Base-by-base conservation (phyloP, 2,797 vertebrate species). In the Bovichtus diacanthus region DNA sequence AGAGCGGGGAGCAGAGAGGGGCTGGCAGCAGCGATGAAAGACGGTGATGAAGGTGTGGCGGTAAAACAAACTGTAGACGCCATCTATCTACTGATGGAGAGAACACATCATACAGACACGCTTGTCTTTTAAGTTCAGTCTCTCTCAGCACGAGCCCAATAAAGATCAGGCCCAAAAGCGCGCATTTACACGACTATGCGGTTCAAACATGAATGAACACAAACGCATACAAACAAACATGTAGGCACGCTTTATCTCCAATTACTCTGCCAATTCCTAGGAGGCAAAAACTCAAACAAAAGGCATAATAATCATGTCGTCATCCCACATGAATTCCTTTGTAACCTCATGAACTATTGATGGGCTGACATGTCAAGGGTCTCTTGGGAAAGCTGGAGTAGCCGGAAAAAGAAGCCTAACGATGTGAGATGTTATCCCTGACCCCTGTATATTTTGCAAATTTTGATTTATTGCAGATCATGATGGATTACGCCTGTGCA, bases 21-120 rank as follows among this genome's bases (percentile, higher is more conserved):
- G 63, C 78, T 87, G 88, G 86, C 83, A 87, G 84, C 70, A 0
- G 46, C 50, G 88, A 89, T 90, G 87, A 91, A 92, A 90, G 90
- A 74, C 81, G 46, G 84, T 84, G 85, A 91, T 89, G 83, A 85
- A 90, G 90, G 91, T 74, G 84, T 69, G 18, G 65, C n/a, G 27
- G 87, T 84, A 84, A 88, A 91, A 82, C 71, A 79, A 78, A 84
- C 74, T 38, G 87, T 60, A 80, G 82, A 89, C 79, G 76, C 88
- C 89, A 88, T 83, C 83, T 63, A 74, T 83, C 85, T 70, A 49
- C 86, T 82, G 87, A 87, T 85, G 80, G 85, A 70, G 71, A 29
- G 82, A 80, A 80, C 74, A 87, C 31, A 34, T 34, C 31, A 34
- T 39, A 31, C 82, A 87, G 74, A 61, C 58, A 43, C 64, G 9